A percentile compares a stretch with the other conserved stretches of the same genome.
phyloP scores from a whole-genome alignment of 2,797 vertebrate species.

The Cynodonichthys magdalenae region DNA sequence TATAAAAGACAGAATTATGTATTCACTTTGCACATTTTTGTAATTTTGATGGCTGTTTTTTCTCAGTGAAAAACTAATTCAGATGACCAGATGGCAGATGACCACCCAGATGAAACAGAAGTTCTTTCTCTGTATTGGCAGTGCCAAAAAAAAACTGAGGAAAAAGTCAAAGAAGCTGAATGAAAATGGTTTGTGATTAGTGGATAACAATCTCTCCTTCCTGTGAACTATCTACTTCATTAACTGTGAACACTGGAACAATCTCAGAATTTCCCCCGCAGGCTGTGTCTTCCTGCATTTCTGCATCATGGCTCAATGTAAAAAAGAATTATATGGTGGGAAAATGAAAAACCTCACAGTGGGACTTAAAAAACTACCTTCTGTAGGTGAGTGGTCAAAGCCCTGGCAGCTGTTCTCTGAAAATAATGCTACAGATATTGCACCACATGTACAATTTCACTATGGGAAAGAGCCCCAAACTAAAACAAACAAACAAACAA shows the following conservation, averaged over 20 bases:
- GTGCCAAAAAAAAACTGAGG: neutral
- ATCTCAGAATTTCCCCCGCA: neutral
- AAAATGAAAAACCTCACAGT: conserved; percentile 2
- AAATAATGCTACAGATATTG: neutral
- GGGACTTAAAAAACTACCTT: neutral
- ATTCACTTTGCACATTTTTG: neutral
- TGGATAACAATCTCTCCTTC: neutral
- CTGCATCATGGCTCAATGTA: neutral
- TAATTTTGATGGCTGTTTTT: neutral
- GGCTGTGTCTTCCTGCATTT: neutral
- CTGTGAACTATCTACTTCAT: neutral
- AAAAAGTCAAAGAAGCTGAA: neutral
- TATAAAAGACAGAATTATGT: neutral
- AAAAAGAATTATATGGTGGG: neutral
- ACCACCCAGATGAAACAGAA: neutral
- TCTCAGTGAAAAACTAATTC: neutral
- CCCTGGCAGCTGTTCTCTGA: neutral
- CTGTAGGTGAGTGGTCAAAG: neutral
- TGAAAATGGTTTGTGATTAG: neutral
- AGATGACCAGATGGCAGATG: neutral
- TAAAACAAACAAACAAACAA: neutral
- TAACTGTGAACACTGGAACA: neutral
- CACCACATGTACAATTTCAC: neutral
- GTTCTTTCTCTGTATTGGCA: neutral
- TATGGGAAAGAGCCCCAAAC: neutral